Conservation (phyloP, 2,113 vertebrate genomes). For the Zosterops hypoxanthus region DNA sequence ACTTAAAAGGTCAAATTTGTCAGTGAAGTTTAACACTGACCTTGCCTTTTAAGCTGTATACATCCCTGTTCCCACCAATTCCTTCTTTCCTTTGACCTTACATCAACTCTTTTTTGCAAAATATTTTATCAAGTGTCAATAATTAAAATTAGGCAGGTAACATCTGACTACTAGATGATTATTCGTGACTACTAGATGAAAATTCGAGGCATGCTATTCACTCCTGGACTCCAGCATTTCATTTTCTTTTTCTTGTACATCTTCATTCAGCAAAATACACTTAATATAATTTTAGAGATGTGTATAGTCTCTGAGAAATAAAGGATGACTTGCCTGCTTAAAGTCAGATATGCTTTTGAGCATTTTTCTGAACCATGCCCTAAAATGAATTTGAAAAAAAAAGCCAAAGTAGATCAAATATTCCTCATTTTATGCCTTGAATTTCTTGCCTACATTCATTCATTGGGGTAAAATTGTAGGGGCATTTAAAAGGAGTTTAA, state of each 20-base stretch:
- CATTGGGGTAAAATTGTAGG: background rate
- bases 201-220: background rate
- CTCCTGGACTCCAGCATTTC: background rate
- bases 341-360: background rate
- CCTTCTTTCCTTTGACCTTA: background rate
- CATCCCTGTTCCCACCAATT: background rate
- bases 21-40: slow-evolving; percentile 6
- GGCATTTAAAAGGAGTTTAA: background rate
- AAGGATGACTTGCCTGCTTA: background rate
- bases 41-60: slow-evolving; percentile 10
- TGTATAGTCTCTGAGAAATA: background rate
- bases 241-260: background rate
- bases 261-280: background rate
- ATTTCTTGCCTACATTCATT: background rate
- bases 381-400: background rate
- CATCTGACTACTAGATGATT: background rate
- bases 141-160: background rate
- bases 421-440: background rate
- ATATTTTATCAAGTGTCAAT: background rate
- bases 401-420: background rate
- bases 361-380: background rate
- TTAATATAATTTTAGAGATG: background rate
- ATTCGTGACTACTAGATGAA: background rate
- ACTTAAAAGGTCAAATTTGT: slow-evolving; percentile 45
- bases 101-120: background rate